phyloP scores from a whole-genome alignment of 2,888 invertebrate genomes.

The Lasioglossum figueresi region DNA sequence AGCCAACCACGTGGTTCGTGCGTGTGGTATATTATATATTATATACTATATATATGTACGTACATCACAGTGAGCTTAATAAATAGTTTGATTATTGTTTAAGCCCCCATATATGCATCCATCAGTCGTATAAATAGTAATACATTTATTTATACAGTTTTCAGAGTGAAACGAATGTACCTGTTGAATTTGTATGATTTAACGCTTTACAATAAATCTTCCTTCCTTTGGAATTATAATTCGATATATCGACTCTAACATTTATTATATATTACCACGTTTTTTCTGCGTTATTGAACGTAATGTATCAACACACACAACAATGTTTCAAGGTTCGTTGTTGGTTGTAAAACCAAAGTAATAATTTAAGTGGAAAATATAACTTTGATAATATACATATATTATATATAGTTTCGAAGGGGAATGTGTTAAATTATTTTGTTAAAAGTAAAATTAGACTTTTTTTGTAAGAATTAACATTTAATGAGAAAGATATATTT shows the following conservation, averaged over 20 bases:
- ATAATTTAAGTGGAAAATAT: not conserved
- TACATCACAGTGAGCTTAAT: slow-evolving; percentile 35
- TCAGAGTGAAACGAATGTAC: not conserved
- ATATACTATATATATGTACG: no score
- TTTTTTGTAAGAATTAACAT: not conserved
- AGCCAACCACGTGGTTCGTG: slow-evolving; percentile 77
- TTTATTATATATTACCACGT: not conserved
- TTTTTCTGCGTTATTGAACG: not conserved
- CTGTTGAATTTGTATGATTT: not conserved
- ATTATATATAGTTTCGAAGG: not conserved
- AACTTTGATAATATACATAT: no score
- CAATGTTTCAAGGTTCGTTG: not conserved
- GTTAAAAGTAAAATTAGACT: not conserved
- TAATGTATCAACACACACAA: not conserved
- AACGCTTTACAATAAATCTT: not conserved
- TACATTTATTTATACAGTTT: slow-evolving; percentile 1
- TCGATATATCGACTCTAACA: not conserved
- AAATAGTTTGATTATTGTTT: slow-evolving; percentile 30
- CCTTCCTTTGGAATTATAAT: not conserved
- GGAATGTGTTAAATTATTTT: not conserved
- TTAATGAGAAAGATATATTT: not conserved
- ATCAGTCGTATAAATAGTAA: slow-evolving; percentile 8
- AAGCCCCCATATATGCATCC: slow-evolving; percentile 8
- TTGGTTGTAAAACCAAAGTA: not conserved
- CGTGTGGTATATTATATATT: slow-evolving; percentile 17